Percentiles rank a stretch among this genome's conserved stretches.
These are phyloP conservation scores for Drosophila acutilabella DNA, from an alignment of 2,888 invertebrate species.

Conservation along the genomic window DNA sequence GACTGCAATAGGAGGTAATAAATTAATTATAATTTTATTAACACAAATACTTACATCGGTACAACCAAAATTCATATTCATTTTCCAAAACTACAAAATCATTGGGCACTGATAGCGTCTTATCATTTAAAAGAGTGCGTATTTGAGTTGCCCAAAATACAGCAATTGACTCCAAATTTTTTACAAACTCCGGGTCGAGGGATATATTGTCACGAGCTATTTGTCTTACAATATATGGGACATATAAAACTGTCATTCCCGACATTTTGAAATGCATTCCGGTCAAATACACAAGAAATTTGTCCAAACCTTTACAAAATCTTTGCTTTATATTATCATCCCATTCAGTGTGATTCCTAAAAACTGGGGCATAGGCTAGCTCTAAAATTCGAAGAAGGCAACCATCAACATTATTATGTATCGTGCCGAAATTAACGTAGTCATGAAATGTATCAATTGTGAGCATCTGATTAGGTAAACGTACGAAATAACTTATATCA, in stretches of 20 bases:
- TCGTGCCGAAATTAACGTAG: constrained; percentile 89
- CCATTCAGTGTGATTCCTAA: constrained; percentile 90
- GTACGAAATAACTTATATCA: constrained; percentile 89
- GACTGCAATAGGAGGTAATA: constrained; percentile 85
- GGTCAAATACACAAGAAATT: constrained; percentile 91
- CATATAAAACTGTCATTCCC: constrained; percentile 93
- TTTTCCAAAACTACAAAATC: constrained; percentile 89
- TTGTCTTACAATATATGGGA: constrained; percentile 90
- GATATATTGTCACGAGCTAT: constrained; percentile 89
- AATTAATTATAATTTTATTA: not conserved
- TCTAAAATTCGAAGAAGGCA: constrained; percentile 88
- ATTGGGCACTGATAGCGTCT: constrained; percentile 88
- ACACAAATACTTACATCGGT: constrained; percentile 23
- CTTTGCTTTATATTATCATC: constrained; percentile 94
- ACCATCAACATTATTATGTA: constrained; percentile 89
- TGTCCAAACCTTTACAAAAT: constrained; percentile 91
- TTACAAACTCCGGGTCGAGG: constrained; percentile 91
- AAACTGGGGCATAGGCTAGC: constrained; percentile 89
- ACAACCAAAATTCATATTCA: constrained; percentile 90
- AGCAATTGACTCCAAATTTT: constrained; percentile 92
- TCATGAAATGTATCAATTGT: constrained; percentile 89
- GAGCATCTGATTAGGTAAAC: constrained; percentile 87
- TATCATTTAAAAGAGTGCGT: constrained; percentile 91
- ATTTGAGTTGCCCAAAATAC: constrained; percentile 95
- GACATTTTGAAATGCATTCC: constrained; percentile 93